These are phyloP conservation scores for Micropterix aruncella DNA, from an alignment of 2,888 invertebrate species.

Conservation along the genomic window DNA sequence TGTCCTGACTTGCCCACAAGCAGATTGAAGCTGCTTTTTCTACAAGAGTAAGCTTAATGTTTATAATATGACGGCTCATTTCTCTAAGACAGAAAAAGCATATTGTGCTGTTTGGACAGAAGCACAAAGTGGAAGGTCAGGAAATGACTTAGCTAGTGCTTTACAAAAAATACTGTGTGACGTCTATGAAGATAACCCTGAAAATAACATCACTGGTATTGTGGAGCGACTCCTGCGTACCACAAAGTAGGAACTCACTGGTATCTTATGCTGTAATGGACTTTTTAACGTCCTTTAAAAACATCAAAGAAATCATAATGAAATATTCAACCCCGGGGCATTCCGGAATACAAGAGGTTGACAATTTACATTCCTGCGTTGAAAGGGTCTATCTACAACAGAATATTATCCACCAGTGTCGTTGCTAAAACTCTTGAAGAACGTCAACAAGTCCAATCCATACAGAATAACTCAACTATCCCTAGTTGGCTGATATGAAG, in stretches of 20 bases:
- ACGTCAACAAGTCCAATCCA: conserved; percentile 3
- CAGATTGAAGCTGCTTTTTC: conserved; percentile 8
- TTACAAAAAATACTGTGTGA: conserved; percentile 7
- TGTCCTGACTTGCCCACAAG: too few species aligned
- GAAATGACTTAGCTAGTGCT: conserved; percentile 11
- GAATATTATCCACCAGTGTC: conserved; percentile 9
- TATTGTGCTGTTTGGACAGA: conserved; percentile 11
- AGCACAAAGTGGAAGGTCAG: conserved; percentile 9
- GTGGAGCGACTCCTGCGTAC: conserved; percentile 13
- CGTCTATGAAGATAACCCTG: too few species aligned
- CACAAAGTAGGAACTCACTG: conserved; percentile 12
- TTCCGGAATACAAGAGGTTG: conserved; percentile 13
- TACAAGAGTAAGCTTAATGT: conserved; percentile 6
- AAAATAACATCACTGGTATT: conserved; percentile 8
- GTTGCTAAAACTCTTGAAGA: conserved; percentile 9
- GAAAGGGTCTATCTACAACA: conserved; percentile 8
- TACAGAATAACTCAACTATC: conserved; percentile 5
- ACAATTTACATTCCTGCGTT: conserved; percentile 10
- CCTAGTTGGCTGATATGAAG: not conserved
- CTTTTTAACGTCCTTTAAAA: conserved; percentile 7
- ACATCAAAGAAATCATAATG: conserved; percentile 10
- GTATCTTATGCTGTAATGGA: conserved; percentile 9
- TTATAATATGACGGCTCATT: conserved; percentile 9
- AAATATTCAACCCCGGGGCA: conserved; percentile 15
- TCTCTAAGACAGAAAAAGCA: conserved; percentile 8